Percentiles rank a stretch among this genome's conserved stretches.
phyloP scores from a whole-genome alignment of 2,797 vertebrate genomes.

The Phyllotis vaccarum region DNA sequence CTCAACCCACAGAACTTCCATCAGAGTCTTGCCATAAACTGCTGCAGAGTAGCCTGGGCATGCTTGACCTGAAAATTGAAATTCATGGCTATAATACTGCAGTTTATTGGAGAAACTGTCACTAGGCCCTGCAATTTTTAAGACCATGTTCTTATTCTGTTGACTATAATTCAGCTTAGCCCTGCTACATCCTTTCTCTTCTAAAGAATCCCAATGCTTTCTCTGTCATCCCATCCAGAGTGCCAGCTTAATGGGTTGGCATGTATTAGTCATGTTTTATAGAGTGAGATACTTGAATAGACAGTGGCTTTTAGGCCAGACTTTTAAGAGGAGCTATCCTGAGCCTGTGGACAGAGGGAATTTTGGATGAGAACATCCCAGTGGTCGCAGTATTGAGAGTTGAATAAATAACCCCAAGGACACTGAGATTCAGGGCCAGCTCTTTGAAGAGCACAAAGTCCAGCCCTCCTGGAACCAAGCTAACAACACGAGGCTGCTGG shows the following conservation, averaged over 20 bases:
- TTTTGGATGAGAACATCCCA: background rate
- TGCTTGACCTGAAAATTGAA: conserved; percentile 84
- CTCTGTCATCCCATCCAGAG: background rate
- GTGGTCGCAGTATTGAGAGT: background rate
- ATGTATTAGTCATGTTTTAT: background rate
- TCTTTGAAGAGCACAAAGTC: background rate
- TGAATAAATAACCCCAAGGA: background rate
- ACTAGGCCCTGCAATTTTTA: conserved; percentile 50
- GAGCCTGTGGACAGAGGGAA: background rate
- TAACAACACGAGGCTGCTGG: background rate
- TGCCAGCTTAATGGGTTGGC: background rate
- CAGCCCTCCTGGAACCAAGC: background rate
- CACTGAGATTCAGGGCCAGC: background rate
- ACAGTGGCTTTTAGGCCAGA: conserved; percentile 22
- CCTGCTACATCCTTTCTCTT: conserved; percentile 51
- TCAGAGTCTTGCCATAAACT: conserved; percentile 77
- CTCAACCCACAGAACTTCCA: conserved; percentile 72
- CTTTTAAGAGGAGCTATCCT: background rate
- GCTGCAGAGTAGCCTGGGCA: conserved; percentile 70
- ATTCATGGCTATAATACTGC: conserved; percentile 61
- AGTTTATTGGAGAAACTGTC: conserved; percentile 63
- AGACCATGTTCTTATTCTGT: conserved; percentile 52
- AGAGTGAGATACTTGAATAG: background rate
- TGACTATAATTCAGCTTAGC: conserved; percentile 36
- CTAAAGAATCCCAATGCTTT: conserved; percentile 19